These are phyloP conservation scores for Mesocricetus auratus DNA, from an alignment of 2,113 vertebrate species.

Conservation along the genomic window DNA sequence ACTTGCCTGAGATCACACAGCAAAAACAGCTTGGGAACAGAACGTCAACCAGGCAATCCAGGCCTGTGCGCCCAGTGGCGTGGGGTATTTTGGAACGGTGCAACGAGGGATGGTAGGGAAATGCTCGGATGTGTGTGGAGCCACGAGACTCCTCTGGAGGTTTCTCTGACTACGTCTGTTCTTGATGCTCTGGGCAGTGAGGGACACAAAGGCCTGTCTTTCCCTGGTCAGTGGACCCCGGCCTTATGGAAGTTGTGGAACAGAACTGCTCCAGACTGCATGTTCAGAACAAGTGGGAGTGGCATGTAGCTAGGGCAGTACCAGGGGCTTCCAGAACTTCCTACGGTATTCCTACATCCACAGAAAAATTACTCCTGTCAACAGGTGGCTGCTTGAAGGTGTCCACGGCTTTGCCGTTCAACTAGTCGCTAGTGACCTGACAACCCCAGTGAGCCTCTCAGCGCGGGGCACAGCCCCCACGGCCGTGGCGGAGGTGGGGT, in stretches of 20 bases:
- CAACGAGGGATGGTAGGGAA: too few species aligned
- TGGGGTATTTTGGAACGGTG: too few species aligned
- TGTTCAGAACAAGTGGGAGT: conserved; percentile 48
- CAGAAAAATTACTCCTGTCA: conserved; percentile 75
- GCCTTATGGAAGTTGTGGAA: conserved; percentile 33
- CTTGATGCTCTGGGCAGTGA: neutral
- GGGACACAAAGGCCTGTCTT: neutral
- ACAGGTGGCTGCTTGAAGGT: conserved; percentile 79
- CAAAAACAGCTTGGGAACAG: neutral
- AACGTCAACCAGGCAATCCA: neutral
- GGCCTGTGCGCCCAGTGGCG: neutral
- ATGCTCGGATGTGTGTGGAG: neutral
- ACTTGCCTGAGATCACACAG: neutral
- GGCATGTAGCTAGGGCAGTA: conserved; percentile 5
- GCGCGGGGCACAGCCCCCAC: neutral
- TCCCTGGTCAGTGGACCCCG: neutral
- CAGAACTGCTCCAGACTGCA: conserved; percentile 65
- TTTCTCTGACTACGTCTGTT: neutral
- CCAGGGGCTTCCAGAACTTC: conserved; percentile 12
- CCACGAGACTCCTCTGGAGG: neutral
- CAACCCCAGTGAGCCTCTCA: conserved; percentile 79
- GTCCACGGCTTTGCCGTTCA: conserved; percentile 83
- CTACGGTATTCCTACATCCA: conserved; percentile 66
- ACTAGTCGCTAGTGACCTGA: conserved; percentile 76
- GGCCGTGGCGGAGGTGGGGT: neutral